Evolutionary conservation across 2,888 invertebrate genomes (phyloP), one percentile per base, ranked within the genome.

Genomic region (Tiliacea aurago): DNA sequence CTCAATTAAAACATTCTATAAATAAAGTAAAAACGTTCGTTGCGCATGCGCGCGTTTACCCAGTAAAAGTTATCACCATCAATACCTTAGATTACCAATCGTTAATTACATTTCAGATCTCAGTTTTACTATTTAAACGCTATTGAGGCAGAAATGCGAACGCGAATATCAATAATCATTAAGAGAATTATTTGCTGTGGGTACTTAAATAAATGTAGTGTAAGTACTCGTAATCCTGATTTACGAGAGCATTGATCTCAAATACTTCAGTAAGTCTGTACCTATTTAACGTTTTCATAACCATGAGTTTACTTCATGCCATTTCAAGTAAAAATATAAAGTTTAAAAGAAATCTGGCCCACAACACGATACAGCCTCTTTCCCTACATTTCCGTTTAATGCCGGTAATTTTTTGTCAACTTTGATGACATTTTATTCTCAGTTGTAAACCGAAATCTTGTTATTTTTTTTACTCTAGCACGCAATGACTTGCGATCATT

Each of bases 381-480:
- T 81, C 70, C 82, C 82, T n/a, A 82, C 78, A 78, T 78, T 78
- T 69, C 4, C n/a, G 49, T 71, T 55, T 65, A 70, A 70, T 53
- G 43, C 49, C 49, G 49, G 61, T 47, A 69, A 61, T 71, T 82
- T 81, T 81, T 82, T 82, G 55, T 70, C 55, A 45, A 59, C 65
- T 67, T 63, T 66, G 33, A 78, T 70, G 74, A 74, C 71, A 65
- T 65, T 71, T 81, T 70, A 80, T 80, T 70, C 70, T 59, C 74
- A 64, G 56, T 61, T 66, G 78, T 71, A 62, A 71, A 66, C 47
- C 55, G 13, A 71, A 80, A 70, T 71, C 84, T 78, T 80, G 80
- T 81, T 74, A 77, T 70, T 84, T 84, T 37, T 80, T 82, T 81
- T 78, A 63, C 62, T 61, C 66, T 28, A 67, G n/a, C 80, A 71